phyloP scores from a whole-genome alignment of 2,888 invertebrate genomes.

The Phasia obesa region DNA sequence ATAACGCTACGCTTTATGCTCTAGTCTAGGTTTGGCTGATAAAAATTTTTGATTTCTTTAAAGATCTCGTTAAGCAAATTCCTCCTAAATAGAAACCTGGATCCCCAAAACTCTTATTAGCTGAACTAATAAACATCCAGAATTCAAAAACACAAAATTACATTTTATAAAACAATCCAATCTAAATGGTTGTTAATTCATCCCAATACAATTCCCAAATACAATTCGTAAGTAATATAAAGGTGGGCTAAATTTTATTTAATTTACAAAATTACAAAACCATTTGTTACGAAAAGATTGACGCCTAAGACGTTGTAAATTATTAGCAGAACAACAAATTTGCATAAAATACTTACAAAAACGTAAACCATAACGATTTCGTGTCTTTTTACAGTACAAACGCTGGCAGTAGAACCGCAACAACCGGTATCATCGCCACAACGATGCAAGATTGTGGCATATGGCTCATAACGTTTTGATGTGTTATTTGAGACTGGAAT shows the following conservation, averaged over 20 bases:
- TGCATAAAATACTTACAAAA: conserved; percentile 74
- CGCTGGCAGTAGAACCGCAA: conserved; percentile 87
- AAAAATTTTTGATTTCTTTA: too few species aligned
- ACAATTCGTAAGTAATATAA: too few species aligned
- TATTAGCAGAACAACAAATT: neutral
- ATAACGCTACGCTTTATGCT: too few species aligned
- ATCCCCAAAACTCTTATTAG: too few species aligned
- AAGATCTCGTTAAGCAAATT: too few species aligned
- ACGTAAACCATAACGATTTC: conserved; percentile 77
- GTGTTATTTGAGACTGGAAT: conserved; percentile 77
- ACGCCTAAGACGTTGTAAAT: conserved; percentile 3
- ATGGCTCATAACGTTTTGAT: conserved; percentile 90
- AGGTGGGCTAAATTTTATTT: neutral
- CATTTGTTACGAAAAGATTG: conserved; percentile 1
- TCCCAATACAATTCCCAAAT: too few species aligned
- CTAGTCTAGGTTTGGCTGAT: too few species aligned
- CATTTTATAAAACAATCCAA: too few species aligned
- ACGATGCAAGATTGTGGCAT: conserved; percentile 92
- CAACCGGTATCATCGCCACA: conserved; percentile 94
- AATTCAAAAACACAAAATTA: too few species aligned
- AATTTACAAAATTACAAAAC: conserved; percentile 8
- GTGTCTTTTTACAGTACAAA: conserved; percentile 89
- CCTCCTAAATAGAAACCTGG: too few species aligned
- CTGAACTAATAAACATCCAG: too few species aligned
- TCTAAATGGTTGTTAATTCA: too few species aligned